Base-by-base conservation (phyloP, 2,113 vertebrate genomes). In the Ictalurus punctatus region DNA sequence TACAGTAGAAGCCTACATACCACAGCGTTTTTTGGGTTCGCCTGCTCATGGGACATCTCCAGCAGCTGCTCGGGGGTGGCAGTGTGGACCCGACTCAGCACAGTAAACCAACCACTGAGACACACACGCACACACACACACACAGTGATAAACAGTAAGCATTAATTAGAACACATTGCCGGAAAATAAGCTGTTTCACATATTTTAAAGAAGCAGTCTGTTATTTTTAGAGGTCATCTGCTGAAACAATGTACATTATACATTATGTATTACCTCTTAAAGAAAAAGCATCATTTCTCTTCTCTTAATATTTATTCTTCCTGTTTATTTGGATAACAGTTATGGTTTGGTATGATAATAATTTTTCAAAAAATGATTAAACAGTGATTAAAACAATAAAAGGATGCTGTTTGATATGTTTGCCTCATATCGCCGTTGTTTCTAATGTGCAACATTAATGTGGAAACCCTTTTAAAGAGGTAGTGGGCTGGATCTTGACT, bases 11-110 rank as follows among this genome's bases (percentile, higher is more conserved):
- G 59, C 78, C 74, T 17, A 96, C 97, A 96, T 88, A 98, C 97
- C 96, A 98, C 97, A 59, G 97, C 97, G 69, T 98, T 98, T 95
- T 98, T 98, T 25, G 97, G 97, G 91, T 98, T 98, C 92, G 97
- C 97, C 93, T 98, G 97, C 90, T 98, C 97, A 79, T 98, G 97
- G 37, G 97, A 97, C 97, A 98, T 98, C 91, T 98, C 97, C 92
- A 96, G 93, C 91, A 98, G 95, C 94, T 98, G 97, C 93, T 98
- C 97, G 0, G 95, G 95, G 16, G 97, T 97, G 85, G 97, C 97
- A 0, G 96, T 96, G 89, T 97, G 95, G 7, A 98, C 97, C 85
- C 97, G 96, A 88, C 96, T 98, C 91, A 98, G 95, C 84, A 98
- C 95, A 2, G 96, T 98, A 89, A 98, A 98, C 97, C 97, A 98